Conservation (phyloP, 2,888 invertebrate species). For the Cephus spinipes region DNA sequence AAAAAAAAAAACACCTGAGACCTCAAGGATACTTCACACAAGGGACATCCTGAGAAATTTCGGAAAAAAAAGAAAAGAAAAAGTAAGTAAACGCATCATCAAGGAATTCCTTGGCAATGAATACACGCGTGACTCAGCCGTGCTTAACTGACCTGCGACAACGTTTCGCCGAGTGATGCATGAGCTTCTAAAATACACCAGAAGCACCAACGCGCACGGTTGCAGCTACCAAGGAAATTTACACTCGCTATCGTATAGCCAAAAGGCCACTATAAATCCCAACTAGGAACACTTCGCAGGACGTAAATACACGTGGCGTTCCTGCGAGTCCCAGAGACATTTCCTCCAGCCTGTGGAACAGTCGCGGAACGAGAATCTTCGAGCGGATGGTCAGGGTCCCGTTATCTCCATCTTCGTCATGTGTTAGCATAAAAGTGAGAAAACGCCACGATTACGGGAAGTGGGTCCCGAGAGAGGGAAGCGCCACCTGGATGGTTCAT, state of each 20-base stretch:
- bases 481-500: conserved; percentile 42
- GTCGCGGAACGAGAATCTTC: neutral
- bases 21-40: neutral
- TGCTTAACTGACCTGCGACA: conserved; percentile 21
- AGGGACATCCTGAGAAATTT: neutral
- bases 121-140: conserved; percentile 15
- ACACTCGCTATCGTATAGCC: neutral
- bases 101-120: conserved; percentile 22
- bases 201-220: neutral
- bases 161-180: conserved; percentile 15
- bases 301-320: neutral
- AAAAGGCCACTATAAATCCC: neutral
- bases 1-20: neutral
- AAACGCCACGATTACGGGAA: conserved; percentile 55
- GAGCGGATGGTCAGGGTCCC: neutral
- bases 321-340: neutral
- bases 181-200: conserved; percentile 10
- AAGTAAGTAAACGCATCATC: neutral
- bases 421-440: conserved; percentile 53
- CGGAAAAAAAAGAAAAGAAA: neutral
- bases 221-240: conserved; percentile 10
- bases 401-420: conserved; percentile 24
- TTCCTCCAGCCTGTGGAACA: neutral
- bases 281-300: neutral
- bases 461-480: conserved; percentile 43